phyloP scores from a whole-genome alignment of 2,113 vertebrate genomes.

The Guaruba guarouba region DNA sequence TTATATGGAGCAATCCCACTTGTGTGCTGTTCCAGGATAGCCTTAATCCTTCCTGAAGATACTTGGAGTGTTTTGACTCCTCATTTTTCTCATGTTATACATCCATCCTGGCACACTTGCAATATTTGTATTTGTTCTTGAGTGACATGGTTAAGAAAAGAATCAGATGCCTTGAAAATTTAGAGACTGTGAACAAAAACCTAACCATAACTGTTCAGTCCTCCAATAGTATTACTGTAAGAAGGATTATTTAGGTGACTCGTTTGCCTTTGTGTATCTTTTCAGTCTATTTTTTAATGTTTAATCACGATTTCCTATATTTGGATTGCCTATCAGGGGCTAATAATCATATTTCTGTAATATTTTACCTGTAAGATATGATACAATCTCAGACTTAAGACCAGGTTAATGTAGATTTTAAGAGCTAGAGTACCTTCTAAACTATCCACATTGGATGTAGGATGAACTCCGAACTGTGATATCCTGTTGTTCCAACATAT shows the following conservation, averaged over 20 bases:
- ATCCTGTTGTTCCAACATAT: not conserved
- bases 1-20: not conserved
- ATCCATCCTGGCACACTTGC: not conserved
- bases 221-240: not conserved
- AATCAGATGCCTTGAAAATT: not conserved
- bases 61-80: not conserved
- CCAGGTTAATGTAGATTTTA: not conserved
- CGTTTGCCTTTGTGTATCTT: not conserved
- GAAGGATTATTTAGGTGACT: not conserved
- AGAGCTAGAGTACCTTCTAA: not conserved
- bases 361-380: not conserved
- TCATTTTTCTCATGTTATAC: not conserved
- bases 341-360: not conserved
- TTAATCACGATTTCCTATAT: not conserved
- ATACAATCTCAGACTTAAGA: not conserved
- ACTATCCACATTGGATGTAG: not conserved
- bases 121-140: not conserved
- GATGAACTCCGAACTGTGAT: not conserved
- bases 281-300: not conserved
- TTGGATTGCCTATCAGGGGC: not conserved
- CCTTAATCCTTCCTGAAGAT: not conserved
- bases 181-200: not conserved
- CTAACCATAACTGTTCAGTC: not conserved
- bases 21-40: not conserved
- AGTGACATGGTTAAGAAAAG: not conserved